Conservation (phyloP, 2,888 invertebrate species). For the Leptinotarsa peninsularis region DNA sequence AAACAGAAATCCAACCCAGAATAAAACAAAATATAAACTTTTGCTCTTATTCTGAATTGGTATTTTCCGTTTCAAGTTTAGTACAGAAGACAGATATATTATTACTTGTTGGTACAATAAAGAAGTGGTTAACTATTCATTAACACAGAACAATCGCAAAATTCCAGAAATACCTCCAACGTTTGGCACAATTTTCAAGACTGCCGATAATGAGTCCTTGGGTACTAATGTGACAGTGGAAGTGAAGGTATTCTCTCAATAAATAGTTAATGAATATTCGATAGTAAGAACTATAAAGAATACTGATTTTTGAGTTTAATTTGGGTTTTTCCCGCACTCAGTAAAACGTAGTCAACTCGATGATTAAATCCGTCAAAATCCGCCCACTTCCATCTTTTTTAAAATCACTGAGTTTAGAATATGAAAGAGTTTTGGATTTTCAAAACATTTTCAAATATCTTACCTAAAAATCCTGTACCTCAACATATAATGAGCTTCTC, state of each 20-base stretch:
- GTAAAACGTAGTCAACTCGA: too few relatives aligned
- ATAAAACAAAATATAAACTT: background rate
- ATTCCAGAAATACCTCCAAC: constrained; percentile 32
- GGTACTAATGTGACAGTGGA: background rate
- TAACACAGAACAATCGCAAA: constrained; percentile 54
- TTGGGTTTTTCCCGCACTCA: too few relatives aligned
- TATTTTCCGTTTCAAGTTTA: constrained; percentile 27
- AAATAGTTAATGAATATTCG: background rate
- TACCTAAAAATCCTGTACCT: background rate
- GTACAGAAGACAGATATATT: constrained; percentile 44
- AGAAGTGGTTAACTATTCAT: constrained; percentile 28
- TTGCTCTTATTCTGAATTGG: background rate
- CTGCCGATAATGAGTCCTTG: constrained; percentile 36
- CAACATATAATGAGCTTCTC: background rate
- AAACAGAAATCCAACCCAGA: constrained; percentile 2
- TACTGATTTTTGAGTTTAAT: too few relatives aligned
- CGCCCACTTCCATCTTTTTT: too few relatives aligned
- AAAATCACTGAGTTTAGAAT: too few relatives aligned
- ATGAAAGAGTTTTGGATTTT: too few relatives aligned
- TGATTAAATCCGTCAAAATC: too few relatives aligned
- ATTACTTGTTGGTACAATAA: constrained; percentile 39
- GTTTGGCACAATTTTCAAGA: constrained; percentile 38
- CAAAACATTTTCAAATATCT: too few relatives aligned
- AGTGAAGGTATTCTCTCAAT: background rate
- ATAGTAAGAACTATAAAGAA: background rate